A percentile compares a stretch with the other conserved stretches of the same genome.
Evolutionary conservation across 2,797 vertebrate genomes (phyloP).

Genomic region (Podarcis lilfordi): DNA sequence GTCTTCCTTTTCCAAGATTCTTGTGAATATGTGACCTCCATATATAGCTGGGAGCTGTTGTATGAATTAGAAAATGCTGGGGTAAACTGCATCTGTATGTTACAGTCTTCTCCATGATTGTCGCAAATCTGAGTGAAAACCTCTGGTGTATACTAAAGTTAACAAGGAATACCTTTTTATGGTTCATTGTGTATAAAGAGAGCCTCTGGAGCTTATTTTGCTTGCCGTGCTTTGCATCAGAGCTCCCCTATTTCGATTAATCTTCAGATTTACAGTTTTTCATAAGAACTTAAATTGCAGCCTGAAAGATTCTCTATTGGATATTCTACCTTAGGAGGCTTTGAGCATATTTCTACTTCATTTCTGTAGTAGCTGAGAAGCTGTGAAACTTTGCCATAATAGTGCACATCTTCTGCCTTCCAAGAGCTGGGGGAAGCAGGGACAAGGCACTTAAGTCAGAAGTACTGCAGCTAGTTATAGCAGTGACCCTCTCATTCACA

Average conservation of each 20-base stretch:
- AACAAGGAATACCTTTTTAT: slow-evolving; percentile 36
- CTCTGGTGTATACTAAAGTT: slow-evolving; percentile 14
- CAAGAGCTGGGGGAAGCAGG: background rate
- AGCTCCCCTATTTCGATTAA: slow-evolving; percentile 33
- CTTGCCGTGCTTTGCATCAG: slow-evolving; percentile 55
- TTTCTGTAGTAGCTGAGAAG: background rate
- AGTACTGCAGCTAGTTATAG: background rate
- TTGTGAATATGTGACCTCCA: too few relatives aligned
- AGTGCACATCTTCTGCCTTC: background rate
- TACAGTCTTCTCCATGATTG: slow-evolving; percentile 38
- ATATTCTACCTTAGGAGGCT: slow-evolving; percentile 20
- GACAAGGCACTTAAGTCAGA: background rate
- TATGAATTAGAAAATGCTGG: background rate
- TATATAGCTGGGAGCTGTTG: background rate
- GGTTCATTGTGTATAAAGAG: slow-evolving; percentile 35
- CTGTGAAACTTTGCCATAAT: background rate
- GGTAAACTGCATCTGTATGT: background rate
- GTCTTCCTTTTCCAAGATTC: background rate
- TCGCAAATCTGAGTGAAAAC: slow-evolving; percentile 15
- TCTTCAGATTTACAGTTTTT: slow-evolving; percentile 45
- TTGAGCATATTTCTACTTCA: background rate
- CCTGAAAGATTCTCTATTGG: slow-evolving; percentile 27
- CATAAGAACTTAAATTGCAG: slow-evolving; percentile 59
- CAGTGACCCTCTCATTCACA: background rate
- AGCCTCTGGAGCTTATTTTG: slow-evolving; percentile 45